Evolutionary conservation across 2,113 vertebrate species (phyloP).

Genomic region (Apus apus): DNA sequence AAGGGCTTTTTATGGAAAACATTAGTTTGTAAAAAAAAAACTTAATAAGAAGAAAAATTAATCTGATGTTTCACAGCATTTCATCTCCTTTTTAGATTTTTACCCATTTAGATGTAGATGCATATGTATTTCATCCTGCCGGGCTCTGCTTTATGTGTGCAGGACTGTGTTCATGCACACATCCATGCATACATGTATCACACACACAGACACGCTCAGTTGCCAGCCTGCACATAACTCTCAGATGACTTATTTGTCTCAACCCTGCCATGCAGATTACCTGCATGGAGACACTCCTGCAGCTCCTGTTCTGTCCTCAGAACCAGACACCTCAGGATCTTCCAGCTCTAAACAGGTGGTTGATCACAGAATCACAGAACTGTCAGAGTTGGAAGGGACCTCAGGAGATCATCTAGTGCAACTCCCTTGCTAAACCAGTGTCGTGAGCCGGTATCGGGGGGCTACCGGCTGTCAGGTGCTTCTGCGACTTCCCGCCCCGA

Average conservation of each 20-base stretch:
- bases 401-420: too few species aligned
- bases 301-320: not conserved
- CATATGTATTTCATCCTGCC: not conserved
- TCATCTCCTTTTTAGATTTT: not conserved
- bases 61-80: not conserved
- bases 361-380: too few species aligned
- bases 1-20: not conserved
- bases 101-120: not conserved
- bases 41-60: not conserved
- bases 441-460: too few species aligned
- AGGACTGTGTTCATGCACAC: not conserved
- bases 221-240: not conserved
- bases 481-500: too few species aligned
- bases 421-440: too few species aligned
- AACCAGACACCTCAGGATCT: not conserved
- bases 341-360: not conserved
- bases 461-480: too few species aligned
- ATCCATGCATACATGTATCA: too few species aligned
- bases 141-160: not conserved
- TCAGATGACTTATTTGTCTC: not conserved
- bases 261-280: not conserved
- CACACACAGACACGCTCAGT: fast-evolving
- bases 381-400: too few species aligned
- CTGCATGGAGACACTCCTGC: not conserved
- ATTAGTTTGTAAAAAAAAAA: not conserved